Percentiles rank a stretch among this genome's conserved stretches.
phyloP scores from a whole-genome alignment of 2,797 vertebrate genomes.

The Pipistrellus kuhlii region DNA sequence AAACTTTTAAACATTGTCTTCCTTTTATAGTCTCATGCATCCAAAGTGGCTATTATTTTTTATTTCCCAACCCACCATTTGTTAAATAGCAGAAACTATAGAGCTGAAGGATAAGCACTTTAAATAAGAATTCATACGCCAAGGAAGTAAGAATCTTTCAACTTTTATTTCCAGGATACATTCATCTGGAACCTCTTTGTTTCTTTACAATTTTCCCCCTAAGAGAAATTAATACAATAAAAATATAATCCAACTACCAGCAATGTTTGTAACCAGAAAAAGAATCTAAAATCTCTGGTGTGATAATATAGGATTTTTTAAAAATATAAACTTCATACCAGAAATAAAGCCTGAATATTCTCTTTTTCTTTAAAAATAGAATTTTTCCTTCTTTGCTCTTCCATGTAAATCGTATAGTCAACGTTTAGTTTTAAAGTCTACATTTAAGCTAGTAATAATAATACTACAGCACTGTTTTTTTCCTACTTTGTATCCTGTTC shows the following conservation, averaged over 20 bases:
- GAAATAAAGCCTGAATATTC: slow-evolving; percentile 85
- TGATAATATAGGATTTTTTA: slow-evolving; percentile 80
- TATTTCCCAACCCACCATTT: slow-evolving; percentile 49
- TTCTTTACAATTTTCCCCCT: slow-evolving; percentile 83
- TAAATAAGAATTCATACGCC: slow-evolving; percentile 83
- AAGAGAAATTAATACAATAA: slow-evolving; percentile 84
- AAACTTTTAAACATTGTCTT: background rate
- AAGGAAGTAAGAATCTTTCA: slow-evolving; percentile 83
- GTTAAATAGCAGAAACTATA: slow-evolving; percentile 47
- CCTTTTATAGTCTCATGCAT: background rate
- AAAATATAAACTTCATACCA: slow-evolving; percentile 85
- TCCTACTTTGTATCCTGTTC: slow-evolving; percentile 50
- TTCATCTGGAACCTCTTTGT: slow-evolving; percentile 81
- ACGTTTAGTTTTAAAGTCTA: slow-evolving; percentile 69
- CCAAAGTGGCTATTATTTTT: slow-evolving; percentile 1
- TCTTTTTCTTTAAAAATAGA: slow-evolving; percentile 85
- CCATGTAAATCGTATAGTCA: slow-evolving; percentile 72
- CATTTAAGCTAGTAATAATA: slow-evolving; percentile 64
- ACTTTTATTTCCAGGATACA: slow-evolving; percentile 84
- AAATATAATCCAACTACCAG: slow-evolving; percentile 84
- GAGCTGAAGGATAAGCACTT: slow-evolving; percentile 65
- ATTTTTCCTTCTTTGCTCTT: slow-evolving; percentile 78
- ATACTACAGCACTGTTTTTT: background rate
- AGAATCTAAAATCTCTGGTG: slow-evolving; percentile 81
- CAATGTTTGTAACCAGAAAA: slow-evolving; percentile 82